A percentile compares a stretch with the other conserved stretches of the same genome.
These are phyloP conservation scores for Helicoverpa assulta DNA, from an alignment of 2,888 invertebrate species.

Conservation along the genomic window DNA sequence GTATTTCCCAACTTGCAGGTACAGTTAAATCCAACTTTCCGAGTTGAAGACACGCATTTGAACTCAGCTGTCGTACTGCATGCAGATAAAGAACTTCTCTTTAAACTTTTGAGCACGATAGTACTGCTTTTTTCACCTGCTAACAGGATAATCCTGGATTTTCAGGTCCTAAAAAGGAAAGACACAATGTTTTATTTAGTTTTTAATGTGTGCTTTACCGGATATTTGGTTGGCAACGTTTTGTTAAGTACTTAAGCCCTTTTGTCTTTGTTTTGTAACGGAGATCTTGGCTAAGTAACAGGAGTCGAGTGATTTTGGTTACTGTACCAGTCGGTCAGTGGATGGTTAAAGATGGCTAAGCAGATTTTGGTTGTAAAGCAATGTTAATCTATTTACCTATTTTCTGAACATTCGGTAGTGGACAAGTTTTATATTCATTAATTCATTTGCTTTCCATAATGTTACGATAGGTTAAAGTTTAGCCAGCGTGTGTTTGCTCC, in stretches of 20 bases:
- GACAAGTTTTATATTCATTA: too few species aligned
- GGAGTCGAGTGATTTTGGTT: background rate
- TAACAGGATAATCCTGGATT: slow-evolving; percentile 36
- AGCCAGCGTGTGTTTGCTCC: too few species aligned
- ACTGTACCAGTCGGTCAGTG: background rate
- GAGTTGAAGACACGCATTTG: slow-evolving; percentile 31
- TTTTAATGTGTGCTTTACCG: background rate
- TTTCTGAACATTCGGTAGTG: too few species aligned
- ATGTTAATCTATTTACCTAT: too few species aligned
- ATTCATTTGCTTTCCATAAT: too few species aligned
- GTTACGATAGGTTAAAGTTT: too few species aligned
- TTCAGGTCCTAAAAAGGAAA: background rate
- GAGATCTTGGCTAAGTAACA: background rate
- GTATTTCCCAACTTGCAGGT: slow-evolving; percentile 19
- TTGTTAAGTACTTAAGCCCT: background rate
- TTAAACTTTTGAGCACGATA: slow-evolving; percentile 35
- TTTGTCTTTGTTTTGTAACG: background rate
- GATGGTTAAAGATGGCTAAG: too few species aligned
- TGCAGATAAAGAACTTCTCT: slow-evolving; percentile 47
- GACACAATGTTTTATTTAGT: background rate
- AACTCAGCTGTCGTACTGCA: slow-evolving; percentile 38
- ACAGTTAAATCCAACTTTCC: slow-evolving; percentile 38
- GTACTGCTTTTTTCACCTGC: slow-evolving; percentile 48
- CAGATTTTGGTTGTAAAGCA: too few species aligned
- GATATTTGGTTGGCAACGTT: background rate